Evolutionary conservation across 1,140 invertebrate species (phyloP).

Genomic region (Drosophila seguyi): DNA sequence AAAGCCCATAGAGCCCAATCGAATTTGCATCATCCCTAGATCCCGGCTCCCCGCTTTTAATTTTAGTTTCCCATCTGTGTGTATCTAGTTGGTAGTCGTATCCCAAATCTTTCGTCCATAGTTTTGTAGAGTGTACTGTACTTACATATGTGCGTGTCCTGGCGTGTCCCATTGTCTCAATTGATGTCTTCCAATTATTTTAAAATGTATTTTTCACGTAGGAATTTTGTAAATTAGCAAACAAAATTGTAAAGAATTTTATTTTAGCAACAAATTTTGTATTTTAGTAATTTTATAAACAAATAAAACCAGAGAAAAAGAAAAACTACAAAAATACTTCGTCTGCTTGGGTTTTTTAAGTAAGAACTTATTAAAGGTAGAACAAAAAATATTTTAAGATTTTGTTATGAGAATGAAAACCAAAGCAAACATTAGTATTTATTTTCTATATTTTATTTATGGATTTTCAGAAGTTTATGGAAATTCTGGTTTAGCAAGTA

Average conservation of each 20-base stretch:
- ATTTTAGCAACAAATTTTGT: slow-evolving; percentile 59
- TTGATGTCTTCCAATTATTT: slow-evolving; percentile 68
- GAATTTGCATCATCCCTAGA: slow-evolving; percentile 33
- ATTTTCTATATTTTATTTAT: background rate
- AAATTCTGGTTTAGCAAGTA: background rate
- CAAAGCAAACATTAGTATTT: background rate
- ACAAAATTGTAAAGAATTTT: slow-evolving; percentile 50
- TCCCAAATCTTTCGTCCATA: slow-evolving; percentile 64
- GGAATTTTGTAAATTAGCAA: slow-evolving; percentile 35
- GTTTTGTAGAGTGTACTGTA: slow-evolving; percentile 43
- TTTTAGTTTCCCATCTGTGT: slow-evolving; percentile 47
- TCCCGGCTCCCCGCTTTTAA: slow-evolving; percentile 1
- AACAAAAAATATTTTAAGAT: background rate
- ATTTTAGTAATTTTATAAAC: slow-evolving; percentile 59
- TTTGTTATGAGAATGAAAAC: background rate
- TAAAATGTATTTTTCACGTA: slow-evolving; percentile 18
- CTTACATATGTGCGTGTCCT: slow-evolving; percentile 49
- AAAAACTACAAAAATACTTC: background rate
- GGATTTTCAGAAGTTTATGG: background rate
- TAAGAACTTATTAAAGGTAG: background rate
- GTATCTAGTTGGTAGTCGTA: slow-evolving; percentile 63
- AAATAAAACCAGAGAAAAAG: slow-evolving; percentile 23
- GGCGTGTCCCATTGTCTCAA: slow-evolving; percentile 36
- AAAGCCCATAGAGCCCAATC: slow-evolving; percentile 23
- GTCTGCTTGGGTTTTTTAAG: background rate